Conservation (phyloP, 2,113 vertebrate genomes). For the Corapipo altera region DNA sequence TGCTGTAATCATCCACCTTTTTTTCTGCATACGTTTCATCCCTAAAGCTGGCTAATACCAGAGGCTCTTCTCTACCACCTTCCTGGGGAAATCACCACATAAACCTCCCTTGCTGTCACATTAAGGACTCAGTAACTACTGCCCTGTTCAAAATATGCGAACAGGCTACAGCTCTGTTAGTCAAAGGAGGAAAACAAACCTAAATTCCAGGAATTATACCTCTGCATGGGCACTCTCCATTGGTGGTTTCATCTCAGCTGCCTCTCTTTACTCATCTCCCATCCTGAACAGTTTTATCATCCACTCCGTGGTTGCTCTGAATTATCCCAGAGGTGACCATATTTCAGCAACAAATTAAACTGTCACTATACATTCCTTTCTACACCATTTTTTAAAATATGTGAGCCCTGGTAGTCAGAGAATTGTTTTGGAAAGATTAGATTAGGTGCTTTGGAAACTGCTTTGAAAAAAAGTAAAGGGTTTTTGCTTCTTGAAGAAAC, state of each 20-base stretch:
- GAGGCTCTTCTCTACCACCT: neutral
- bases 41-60: neutral
- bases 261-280: neutral
- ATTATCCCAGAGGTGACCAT: neutral
- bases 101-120: neutral
- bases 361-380: neutral
- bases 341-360: constrained; percentile 43
- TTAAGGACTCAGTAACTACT: neutral
- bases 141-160: neutral
- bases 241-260: neutral
- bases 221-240: neutral
- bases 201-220: neutral
- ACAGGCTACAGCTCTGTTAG: neutral
- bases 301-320: neutral
- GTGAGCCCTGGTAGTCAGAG: neutral
- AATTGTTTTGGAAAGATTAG: constrained; percentile 39
- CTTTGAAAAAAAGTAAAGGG: neutral
- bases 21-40: neutral
- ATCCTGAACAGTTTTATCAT: neutral
- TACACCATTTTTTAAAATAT: neutral
- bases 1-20: neutral
- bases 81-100: neutral
- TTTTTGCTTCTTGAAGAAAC: neutral
- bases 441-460: neutral
- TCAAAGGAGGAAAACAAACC: neutral